Conservation (phyloP, 92 coral and sea anemone genomes). For the Zoanthus sociatus region DNA sequence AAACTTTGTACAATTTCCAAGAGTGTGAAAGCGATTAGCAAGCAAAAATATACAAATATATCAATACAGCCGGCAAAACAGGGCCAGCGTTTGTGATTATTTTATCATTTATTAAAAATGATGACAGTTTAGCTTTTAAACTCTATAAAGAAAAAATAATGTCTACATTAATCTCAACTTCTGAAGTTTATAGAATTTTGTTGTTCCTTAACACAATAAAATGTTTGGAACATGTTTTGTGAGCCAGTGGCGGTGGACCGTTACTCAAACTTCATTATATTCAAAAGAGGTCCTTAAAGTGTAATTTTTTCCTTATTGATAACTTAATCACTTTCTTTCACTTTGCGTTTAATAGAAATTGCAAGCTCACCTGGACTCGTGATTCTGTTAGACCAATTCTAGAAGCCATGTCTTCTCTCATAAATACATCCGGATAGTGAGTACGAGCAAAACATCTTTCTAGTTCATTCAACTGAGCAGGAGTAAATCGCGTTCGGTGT, state of each 20-base stretch:
- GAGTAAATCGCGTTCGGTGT: conserved; percentile 98
- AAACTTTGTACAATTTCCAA: conserved; percentile 79
- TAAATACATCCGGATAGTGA: conserved; percentile 97
- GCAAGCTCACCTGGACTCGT: conserved; percentile 93
- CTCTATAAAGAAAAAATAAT: background rate
- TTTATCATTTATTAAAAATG: conserved; percentile 81
- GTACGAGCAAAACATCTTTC: conserved; percentile 99
- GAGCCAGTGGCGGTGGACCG: conserved; percentile 69
- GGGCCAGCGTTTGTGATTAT: conserved; percentile 80
- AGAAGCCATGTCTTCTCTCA: conserved; percentile 99
- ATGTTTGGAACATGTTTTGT: background rate
- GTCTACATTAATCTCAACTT: conserved; percentile 4
- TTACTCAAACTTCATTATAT: conserved; percentile 94
- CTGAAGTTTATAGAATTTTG: conserved; percentile 28
- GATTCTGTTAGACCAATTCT: conserved; percentile 98
- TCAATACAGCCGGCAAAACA: conserved; percentile 86
- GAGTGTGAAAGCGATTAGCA: conserved; percentile 93
- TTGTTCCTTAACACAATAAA: conserved; percentile 36
- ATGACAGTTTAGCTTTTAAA: conserved; percentile 75
- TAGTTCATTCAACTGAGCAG: conserved; percentile 97
- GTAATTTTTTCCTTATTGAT: conserved; percentile 77
- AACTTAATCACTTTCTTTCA: conserved; percentile 56
- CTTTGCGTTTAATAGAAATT: conserved; percentile 37
- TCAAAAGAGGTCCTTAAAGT: conserved; percentile 77
- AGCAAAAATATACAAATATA: conserved; percentile 93